A percentile compares a stretch with the other conserved stretches of the same genome.
phyloP scores from a whole-genome alignment of 2,888 invertebrate genomes.

The Meliscaeva auricollis region DNA sequence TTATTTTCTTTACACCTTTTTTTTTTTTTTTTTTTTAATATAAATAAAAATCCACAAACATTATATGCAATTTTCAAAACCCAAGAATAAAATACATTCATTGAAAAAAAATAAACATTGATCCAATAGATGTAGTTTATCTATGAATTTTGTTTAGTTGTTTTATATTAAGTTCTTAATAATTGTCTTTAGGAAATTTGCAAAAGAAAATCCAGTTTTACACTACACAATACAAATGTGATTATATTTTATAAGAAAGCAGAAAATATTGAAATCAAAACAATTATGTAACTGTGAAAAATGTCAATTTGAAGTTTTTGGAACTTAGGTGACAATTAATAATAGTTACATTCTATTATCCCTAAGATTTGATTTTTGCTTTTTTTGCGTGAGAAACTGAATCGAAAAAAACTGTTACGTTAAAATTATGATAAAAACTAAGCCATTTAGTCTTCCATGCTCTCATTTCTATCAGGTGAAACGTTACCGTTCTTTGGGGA shows the following conservation, averaged over 20 bases:
- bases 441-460: constrained; percentile 84
- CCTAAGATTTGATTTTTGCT: constrained; percentile 37
- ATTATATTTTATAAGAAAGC: constrained; percentile 36
- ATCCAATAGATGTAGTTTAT: constrained; percentile 47
- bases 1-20: constrained; percentile 43
- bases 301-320: constrained; percentile 61
- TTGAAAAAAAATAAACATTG: constrained; percentile 30
- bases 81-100: constrained; percentile 36
- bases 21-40: constrained; percentile 11
- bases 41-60: constrained; percentile 58
- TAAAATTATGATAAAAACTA: constrained; percentile 46
- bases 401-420: constrained; percentile 52
- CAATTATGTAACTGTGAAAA: constrained; percentile 73
- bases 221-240: constrained; percentile 45
- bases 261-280: constrained; percentile 61
- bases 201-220: constrained; percentile 38
- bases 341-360: constrained; percentile 60
- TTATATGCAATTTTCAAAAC: constrained; percentile 50
- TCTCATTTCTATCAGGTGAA: constrained; percentile 84
- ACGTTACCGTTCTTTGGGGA: constrained; percentile 85
- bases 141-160: constrained; percentile 23
- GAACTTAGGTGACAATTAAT: constrained; percentile 41
- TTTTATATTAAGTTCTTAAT: constrained; percentile 28
- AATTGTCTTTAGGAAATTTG: constrained; percentile 30
- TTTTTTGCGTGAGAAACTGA: constrained; percentile 46